Conservation (phyloP, 2,797 vertebrate species). For the Lagocephalus sceleratus region DNA sequence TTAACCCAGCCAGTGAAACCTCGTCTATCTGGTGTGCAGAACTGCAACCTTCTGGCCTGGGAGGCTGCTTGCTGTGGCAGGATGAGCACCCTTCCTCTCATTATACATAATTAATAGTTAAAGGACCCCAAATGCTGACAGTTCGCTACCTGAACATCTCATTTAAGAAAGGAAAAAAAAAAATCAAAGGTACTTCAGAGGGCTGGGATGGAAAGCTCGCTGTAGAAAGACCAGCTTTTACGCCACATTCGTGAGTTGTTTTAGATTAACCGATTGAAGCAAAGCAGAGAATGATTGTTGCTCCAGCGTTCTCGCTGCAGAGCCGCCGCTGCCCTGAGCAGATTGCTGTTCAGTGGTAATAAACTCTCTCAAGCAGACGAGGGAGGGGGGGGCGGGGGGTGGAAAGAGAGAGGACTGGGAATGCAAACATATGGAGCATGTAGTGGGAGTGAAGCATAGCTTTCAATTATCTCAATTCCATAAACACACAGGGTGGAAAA, state of each 20-base stretch:
- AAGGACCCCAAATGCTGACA: conserved; percentile 45
- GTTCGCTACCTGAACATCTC: conserved; percentile 39
- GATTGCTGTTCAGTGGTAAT: conserved; percentile 71
- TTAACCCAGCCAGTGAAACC: conserved; percentile 45
- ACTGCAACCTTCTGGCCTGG: conserved; percentile 47
- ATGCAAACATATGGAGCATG: conserved; percentile 63
- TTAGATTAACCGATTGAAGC: conserved; percentile 19
- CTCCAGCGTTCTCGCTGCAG: conserved; percentile 35
- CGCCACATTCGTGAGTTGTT: conserved; percentile 34
- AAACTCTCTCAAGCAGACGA: conserved; percentile 71
- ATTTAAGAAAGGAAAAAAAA: conserved; percentile 42
- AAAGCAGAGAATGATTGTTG: conserved; percentile 38
- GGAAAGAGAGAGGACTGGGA: conserved; percentile 44
- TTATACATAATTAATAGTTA: conserved; percentile 61
- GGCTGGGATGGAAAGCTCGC: conserved; percentile 17
- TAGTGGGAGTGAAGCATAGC: conserved; percentile 65
- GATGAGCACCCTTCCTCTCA: conserved; percentile 42
- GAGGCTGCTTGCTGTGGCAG: conserved; percentile 43
- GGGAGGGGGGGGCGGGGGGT: conserved; percentile 31
- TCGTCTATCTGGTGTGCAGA: conserved; percentile 43
- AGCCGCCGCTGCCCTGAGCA: conserved; percentile 65
- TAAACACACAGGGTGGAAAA: conserved; percentile 61
- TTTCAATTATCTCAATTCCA: conserved; percentile 71
- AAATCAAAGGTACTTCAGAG: conserved; percentile 34
- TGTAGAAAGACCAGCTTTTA: conserved; percentile 23